Conservation (phyloP, 2,797 vertebrate genomes). For the Cyclura pinguis region DNA sequence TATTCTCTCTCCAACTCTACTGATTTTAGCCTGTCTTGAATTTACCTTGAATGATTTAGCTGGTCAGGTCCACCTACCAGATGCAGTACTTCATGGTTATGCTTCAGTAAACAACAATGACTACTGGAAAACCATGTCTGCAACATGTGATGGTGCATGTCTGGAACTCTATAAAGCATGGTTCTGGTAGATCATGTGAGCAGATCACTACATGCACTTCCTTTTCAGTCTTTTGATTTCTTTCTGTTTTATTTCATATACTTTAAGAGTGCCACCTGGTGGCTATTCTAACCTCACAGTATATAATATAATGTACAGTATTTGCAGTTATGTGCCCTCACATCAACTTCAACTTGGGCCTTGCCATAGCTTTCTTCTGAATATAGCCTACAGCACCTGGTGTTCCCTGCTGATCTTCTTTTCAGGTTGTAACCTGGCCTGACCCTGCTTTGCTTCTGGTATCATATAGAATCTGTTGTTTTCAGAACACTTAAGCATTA, state of each 20-base stretch:
- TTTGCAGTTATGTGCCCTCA: too few species aligned
- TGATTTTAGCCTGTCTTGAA: slow-evolving; percentile 1
- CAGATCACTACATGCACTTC: not conserved
- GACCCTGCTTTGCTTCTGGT: too few species aligned
- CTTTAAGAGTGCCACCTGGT: slow-evolving; percentile 74
- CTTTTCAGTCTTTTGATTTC: accelerated
- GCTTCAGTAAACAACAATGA: not conserved
- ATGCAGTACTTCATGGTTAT: not conserved
- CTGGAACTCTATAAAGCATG: not conserved
- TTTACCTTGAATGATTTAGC: too few species aligned
- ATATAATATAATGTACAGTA: too few species aligned
- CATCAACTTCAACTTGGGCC: too few species aligned
- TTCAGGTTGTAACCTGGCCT: too few species aligned
- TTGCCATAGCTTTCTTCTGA: too few species aligned
- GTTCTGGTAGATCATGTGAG: not conserved
- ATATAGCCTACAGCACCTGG: too few species aligned
- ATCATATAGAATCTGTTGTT: too few species aligned
- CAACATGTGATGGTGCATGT: not conserved
- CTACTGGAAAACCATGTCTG: not conserved
- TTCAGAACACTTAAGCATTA: too few species aligned
- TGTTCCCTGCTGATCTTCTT: too few species aligned
- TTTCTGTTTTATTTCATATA: slow-evolving; percentile 46
- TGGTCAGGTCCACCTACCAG: not conserved
- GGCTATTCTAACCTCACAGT: slow-evolving; percentile 43
- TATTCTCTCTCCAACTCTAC: not conserved